Evolutionary conservation across 1,140 invertebrate genomes (phyloP).

Genomic region (Zaprionus camerounensis): DNA sequence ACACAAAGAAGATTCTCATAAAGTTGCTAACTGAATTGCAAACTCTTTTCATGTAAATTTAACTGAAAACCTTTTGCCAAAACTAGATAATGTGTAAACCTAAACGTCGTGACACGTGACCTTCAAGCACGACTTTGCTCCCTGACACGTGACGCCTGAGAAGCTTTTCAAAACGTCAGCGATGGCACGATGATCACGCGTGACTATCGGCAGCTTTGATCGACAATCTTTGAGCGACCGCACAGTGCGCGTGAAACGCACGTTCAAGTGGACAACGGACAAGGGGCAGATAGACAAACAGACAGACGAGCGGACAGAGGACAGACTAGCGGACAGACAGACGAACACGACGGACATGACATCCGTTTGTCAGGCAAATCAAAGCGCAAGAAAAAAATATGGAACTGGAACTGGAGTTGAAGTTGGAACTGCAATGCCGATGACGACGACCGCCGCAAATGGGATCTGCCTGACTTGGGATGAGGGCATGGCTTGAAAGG

Average conservation of each 20-base stretch:
- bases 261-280: constrained; percentile 40
- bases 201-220: constrained; percentile 33
- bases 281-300: not conserved
- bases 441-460: not conserved
- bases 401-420: constrained; percentile 32
- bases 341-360: constrained; percentile 62
- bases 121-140: not conserved
- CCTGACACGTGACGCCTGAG: not conserved
- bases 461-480: constrained; percentile 10
- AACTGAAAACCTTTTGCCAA: not conserved
- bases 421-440: constrained; percentile 12
- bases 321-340: constrained; percentile 18
- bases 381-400: constrained; percentile 25
- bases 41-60: not conserved
- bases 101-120: not conserved
- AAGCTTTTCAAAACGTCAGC: not conserved
- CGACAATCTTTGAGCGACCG: constrained; percentile 26
- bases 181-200: constrained; percentile 34
- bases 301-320: not conserved
- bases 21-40: not conserved
- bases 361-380: constrained; percentile 59
- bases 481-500: not conserved
- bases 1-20: no score
- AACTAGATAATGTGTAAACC: not conserved
- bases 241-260: constrained; percentile 60